Evolutionary conservation across 2,113 vertebrate species (phyloP), one percentile per base, ranked within the genome.

Genomic region (Thamnophis sirtalis): DNA sequence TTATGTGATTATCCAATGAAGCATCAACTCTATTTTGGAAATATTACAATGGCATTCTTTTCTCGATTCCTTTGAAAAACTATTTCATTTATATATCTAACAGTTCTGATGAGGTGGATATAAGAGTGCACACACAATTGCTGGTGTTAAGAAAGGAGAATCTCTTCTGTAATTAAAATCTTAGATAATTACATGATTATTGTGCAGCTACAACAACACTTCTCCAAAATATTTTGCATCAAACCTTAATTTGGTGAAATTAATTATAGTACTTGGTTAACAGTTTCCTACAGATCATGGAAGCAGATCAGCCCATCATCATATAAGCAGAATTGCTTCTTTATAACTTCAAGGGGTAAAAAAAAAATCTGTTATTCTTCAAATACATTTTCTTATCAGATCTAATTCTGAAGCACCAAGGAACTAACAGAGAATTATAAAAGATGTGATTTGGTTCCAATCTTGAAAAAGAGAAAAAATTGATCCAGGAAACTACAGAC

Each of bases 131-230:
- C 26, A 88, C 9, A 87, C 84, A 50, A 24, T 54, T 50, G 38
- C 51, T 87, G 50, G 28, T 28, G 22, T 68, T 87, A 73, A 91
- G 48, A 91, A 50, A 58, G 49, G 87, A 88, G 56, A n/a, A 33
- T 84, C 90, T 89, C n/a, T 88, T 85, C 68, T 88, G 33, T 89
- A 91, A 93, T 93, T 89, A 89, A 89, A 48, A 54, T 93, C 73
- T 26, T n/a, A 54, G 73, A 68, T 91, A 91, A 93, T 93, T 89
- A 48, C 56, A 91, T 43, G 51, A 86, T 89, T 93, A 24, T 60
- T 91, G 38, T 54, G 15, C n/a, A 85, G 49, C 24, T 84, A 28
- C 73, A 93, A 86, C 84, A 90, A 88, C 73, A 88, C 73, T 88
- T 84, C 26, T 33, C 54, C 24, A 54, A 87, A 91, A 89, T 91